These are phyloP conservation scores for Lampris megalopsis DNA, from an alignment of 2,113 vertebrate genomes.

Conservation along the genomic window DNA sequence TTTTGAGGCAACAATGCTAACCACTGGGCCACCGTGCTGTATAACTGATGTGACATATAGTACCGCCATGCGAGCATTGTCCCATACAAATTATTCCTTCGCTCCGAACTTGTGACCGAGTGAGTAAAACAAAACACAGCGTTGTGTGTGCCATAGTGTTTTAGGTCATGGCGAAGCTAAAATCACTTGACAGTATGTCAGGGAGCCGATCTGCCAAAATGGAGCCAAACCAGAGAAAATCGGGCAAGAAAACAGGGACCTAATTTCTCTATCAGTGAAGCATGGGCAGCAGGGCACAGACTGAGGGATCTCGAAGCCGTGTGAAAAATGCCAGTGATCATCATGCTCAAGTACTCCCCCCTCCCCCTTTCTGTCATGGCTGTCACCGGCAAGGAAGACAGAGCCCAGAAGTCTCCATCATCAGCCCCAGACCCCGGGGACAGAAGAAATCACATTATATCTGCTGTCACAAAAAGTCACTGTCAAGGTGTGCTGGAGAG, in stretches of 20 bases:
- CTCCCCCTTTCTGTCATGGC: slow-evolving; percentile 62
- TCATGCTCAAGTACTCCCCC: slow-evolving; percentile 70
- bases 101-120: slow-evolving; percentile 26
- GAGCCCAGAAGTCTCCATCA: slow-evolving; percentile 77
- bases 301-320: slow-evolving; percentile 68
- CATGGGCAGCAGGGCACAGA: slow-evolving; percentile 60
- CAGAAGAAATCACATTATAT: slow-evolving; percentile 82
- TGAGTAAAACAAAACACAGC: slow-evolving; percentile 41
- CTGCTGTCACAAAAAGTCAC: slow-evolving; percentile 81
- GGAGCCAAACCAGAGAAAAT: slow-evolving; percentile 48
- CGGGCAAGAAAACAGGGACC: slow-evolving; percentile 44
- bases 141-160: slow-evolving; percentile 29
- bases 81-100: slow-evolving; percentile 1
- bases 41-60: slow-evolving; percentile 57
- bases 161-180: slow-evolving; percentile 19
- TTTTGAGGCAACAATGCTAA: too few relatives aligned
- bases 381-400: slow-evolving; percentile 73
- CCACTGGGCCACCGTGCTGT: too few relatives aligned
- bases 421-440: slow-evolving; percentile 67
- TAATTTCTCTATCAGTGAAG: slow-evolving; percentile 64
- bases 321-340: slow-evolving; percentile 79
- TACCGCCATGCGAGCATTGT: slow-evolving; percentile 43
- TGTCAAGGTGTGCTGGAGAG: slow-evolving; percentile 74
- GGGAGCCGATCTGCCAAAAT: slow-evolving; percentile 38
- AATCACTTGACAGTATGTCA: slow-evolving; percentile 55